Conservation (phyloP, 1,140 invertebrate species). For the Drosophila mauritiana region DNA sequence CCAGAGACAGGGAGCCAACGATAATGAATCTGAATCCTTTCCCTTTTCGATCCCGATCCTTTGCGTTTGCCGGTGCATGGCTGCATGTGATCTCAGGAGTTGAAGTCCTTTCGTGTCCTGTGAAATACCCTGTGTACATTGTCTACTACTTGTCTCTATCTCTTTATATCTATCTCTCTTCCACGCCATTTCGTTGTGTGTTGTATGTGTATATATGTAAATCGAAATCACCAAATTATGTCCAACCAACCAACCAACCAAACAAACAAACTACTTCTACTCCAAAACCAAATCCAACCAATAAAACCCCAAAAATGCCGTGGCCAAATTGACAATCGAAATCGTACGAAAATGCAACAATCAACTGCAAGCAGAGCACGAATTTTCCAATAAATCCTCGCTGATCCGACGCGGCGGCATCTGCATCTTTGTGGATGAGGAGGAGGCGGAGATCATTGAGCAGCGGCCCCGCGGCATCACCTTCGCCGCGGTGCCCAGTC, state of each 20-base stretch:
- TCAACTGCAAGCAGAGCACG: conserved; percentile 55
- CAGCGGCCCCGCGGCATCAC: conserved; percentile 68
- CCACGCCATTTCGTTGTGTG: conserved; percentile 48
- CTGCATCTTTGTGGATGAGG: conserved; percentile 84
- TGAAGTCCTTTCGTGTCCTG: conserved; percentile 15
- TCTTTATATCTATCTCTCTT: conserved; percentile 47
- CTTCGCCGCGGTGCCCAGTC: conserved; percentile 67
- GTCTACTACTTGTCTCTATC: conserved; percentile 38
- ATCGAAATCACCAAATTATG: conserved; percentile 66
- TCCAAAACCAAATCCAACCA: conserved; percentile 52
- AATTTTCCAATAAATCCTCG: conserved; percentile 81
- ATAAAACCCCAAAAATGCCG: conserved; percentile 34
- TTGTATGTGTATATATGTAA: conserved; percentile 63
- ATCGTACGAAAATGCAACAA: conserved; percentile 7
- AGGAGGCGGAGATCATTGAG: conserved; percentile 72
- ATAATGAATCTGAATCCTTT: conserved; percentile 11
- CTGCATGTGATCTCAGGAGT: conserved; percentile 32
- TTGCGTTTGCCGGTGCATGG: conserved; percentile 47
- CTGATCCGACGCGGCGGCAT: conserved; percentile 83
- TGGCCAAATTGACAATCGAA: conserved; percentile 12
- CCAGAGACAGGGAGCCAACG: background rate
- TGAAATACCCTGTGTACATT: conserved; percentile 21
- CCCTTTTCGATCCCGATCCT: conserved; percentile 20
- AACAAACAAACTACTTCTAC: conserved; percentile 58
- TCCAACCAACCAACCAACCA: conserved; percentile 67